These are phyloP conservation scores for Labeo rohita DNA, from an alignment of 2,113 vertebrate species.

Conservation along the genomic window DNA sequence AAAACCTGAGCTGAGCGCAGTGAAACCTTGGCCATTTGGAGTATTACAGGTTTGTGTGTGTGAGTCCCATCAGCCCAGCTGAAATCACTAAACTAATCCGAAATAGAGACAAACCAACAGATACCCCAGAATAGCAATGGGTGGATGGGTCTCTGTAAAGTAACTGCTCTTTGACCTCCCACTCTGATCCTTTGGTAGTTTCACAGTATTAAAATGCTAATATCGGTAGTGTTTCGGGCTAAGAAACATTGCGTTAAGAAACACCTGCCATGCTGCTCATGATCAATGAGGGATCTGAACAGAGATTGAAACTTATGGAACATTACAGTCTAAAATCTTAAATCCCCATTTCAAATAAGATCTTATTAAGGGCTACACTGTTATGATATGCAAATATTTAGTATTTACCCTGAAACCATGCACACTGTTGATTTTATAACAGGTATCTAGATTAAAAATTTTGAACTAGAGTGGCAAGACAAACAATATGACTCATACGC, in stretches of 20 bases:
- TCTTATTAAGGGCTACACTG: not conserved
- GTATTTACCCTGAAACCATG: not conserved
- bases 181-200: conserved; percentile 8
- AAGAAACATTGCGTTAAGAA: conserved; percentile 58
- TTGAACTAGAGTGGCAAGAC: not conserved
- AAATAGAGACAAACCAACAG: conserved; percentile 64
- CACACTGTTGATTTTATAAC: not conserved
- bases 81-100: conserved; percentile 61
- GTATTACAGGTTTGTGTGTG: conserved; percentile 53
- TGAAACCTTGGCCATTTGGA: conserved; percentile 69
- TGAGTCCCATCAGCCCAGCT: conserved; percentile 28
- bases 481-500: not conserved
- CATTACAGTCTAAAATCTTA: not conserved
- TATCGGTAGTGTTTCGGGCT: conserved; percentile 56
- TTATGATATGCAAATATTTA: not conserved
- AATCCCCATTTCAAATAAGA: not conserved
- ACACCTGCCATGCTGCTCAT: conserved; percentile 12
- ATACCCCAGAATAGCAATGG: conserved; percentile 24
- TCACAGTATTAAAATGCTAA: conserved; percentile 68
- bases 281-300: not conserved
- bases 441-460: not conserved
- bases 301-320: not conserved
- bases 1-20: conserved; percentile 60
- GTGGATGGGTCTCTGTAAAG: conserved; percentile 42
- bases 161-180: conserved; percentile 62